Base-by-base conservation (phyloP, 2,888 invertebrate species). In the Vesta saturnalis region DNA sequence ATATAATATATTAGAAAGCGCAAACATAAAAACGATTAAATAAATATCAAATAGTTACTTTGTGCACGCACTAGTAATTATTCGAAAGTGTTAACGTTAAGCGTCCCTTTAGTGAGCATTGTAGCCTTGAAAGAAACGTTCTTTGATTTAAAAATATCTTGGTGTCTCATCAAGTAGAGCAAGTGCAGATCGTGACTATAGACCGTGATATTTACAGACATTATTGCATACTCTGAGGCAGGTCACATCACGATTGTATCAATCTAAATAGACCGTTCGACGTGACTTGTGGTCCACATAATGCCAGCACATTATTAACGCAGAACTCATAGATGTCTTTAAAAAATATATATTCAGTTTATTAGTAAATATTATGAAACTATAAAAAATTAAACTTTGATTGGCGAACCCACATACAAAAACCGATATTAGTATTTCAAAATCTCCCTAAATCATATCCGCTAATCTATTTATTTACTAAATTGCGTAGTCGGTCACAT, bases 191-290 rank as follows among this genome's bases (percentile, higher is more conserved):
- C 72, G 72, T 72, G 72, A 72, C 72, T 30, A n/a, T 57, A 47
- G 56, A 61, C 69, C 72, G 72, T 72, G 72, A 72, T 65, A 69
- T 72, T 72, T 67, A 69, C 72, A 22, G 49, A 62, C 66, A 67
- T 72, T 72, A 69, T 72, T 69, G 69, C 64, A 69, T 69, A 60
- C 64, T 69, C 61, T 58, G 18, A 70, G 67, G 67, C 67, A 63
- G 70, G 68, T 69, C 71, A 56, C 65, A 69, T 71, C 71, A 72
- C 72, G 72, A 72, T 69, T 62, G 59, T 69, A 72, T 72, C 72
- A 72, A 72, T 72, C 69, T 64, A 69, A 64, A 46, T 59, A 66
- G 67, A 54, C 46, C 60, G 67, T 69, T 69, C 63, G 64, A 66
- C 72, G 69, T 72, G 72, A 72, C 72, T 72, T 69, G 64, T 69